Evolutionary conservation across 2,113 vertebrate genomes (phyloP).

Genomic region (Gobiocypris rarus): DNA sequence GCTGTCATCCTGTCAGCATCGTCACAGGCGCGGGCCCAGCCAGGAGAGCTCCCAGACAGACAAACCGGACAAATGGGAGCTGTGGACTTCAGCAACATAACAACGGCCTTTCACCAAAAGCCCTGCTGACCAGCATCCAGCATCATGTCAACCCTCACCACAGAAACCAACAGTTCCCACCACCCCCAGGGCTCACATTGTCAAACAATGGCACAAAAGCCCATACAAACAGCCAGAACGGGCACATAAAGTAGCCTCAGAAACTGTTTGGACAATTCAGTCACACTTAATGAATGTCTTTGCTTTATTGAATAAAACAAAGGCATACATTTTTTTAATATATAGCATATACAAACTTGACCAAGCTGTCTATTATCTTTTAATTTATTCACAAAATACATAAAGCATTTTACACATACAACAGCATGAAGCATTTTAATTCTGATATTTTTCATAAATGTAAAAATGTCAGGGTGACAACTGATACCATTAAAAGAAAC

Average conservation of each 20-base stretch:
- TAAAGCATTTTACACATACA: background rate
- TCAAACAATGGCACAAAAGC: conserved; percentile 39
- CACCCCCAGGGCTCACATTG: conserved; percentile 40
- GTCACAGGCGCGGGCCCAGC: conserved; percentile 73
- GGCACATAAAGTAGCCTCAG: background rate
- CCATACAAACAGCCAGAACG: background rate
- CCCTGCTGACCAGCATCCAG: conserved; percentile 56
- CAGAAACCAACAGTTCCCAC: conserved; percentile 41
- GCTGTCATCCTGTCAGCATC: conserved; percentile 80
- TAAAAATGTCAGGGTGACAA: background rate
- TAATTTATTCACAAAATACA: background rate
- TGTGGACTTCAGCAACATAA: conserved; percentile 74
- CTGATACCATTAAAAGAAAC: too few relatives aligned
- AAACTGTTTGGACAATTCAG: background rate
- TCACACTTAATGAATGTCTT: background rate
- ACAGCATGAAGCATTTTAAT: background rate
- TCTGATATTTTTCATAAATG: background rate
- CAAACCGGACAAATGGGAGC: conserved; percentile 70
- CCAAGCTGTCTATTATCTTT: background rate
- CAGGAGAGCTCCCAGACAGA: conserved; percentile 74
- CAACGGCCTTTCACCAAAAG: conserved; percentile 63
- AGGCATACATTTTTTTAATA: too few relatives aligned
- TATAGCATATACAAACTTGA: background rate
- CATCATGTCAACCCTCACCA: conserved; percentile 21
- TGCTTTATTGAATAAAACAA: background rate